Evolutionary conservation across 2,113 vertebrate species (phyloP), one percentile per base, ranked within the genome.

Genomic region (Notechis scutatus): DNA sequence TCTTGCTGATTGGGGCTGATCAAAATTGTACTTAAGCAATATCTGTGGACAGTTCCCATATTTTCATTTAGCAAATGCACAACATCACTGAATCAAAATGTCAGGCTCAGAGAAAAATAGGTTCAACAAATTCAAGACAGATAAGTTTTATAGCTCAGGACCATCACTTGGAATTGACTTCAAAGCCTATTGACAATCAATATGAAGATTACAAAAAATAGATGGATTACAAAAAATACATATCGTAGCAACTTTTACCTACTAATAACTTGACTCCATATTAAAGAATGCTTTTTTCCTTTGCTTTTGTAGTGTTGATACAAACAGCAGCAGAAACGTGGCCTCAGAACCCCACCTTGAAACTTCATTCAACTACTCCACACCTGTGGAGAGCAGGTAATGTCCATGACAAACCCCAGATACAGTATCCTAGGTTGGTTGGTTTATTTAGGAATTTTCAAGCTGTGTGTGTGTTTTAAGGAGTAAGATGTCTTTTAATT

Each of bases 231-330:
- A 47, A 47, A 47, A 8, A 47, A 9, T 74, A 39, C 29, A 74
- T 8, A 74, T 34, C 6, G 7, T 74, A 74, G n/a, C 15, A 81
- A 39, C 34, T 20, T 39, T 81, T 14, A 8, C n/a, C 69, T 39
- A 18, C 34, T 20, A 39, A 20, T 74, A 86, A 91, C 87, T 91
- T 88, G 6, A 89, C 85, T 74, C 56, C 57, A 91, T 0, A 5
- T 90, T 50, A 29, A 39, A 15, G 3, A 86, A 11, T 87, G 21
- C 8, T 45, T 39, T 89, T 50, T 2, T 47, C 20, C 10, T 7
- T 34, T 24, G 15, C 52, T 93, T 74, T 91, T 87, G 3, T 89
- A 97, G 97, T 88, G 7, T 95, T 87, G 93, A 92, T 26, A 1
- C 42, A 55, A 91, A 55, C 56, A 93, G 26, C 52, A 74, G 47